phyloP scores from a whole-genome alignment of 2,888 invertebrate genomes.

The Drosophila infuscata region DNA sequence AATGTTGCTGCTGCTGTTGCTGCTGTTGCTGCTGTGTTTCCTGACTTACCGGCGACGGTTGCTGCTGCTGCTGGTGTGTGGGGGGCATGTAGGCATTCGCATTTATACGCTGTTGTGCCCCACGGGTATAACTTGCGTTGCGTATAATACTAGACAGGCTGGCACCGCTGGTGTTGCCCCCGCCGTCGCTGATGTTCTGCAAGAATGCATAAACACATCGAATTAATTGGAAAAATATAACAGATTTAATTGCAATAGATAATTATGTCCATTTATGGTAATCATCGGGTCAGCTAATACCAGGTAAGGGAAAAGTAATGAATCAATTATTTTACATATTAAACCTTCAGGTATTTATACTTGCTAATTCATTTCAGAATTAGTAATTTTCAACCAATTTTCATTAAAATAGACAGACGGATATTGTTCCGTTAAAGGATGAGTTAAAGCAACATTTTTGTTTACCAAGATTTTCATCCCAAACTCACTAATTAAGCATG shows the following conservation, averaged over 20 bases:
- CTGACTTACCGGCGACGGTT: conserved; percentile 45
- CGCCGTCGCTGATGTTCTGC: conserved; percentile 81
- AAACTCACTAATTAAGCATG: not conserved
- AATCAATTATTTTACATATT: not conserved
- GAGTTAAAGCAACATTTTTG: too few relatives aligned
- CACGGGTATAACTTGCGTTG: conserved; percentile 82
- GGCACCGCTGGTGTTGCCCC: conserved; percentile 76
- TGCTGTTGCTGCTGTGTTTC: conserved; percentile 72
- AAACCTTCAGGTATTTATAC: not conserved
- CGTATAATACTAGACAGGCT: conserved; percentile 83
- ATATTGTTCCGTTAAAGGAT: too few relatives aligned
- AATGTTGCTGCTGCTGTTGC: conserved; percentile 77
- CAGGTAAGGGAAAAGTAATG: not conserved
- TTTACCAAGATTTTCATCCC: too few relatives aligned
- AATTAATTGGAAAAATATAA: not conserved
- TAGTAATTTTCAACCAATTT: not conserved
- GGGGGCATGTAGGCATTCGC: conserved; percentile 77
- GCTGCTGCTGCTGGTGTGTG: conserved; percentile 59
- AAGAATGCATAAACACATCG: conserved; percentile 26
- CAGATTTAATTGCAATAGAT: not conserved
- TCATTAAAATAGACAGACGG: not conserved
- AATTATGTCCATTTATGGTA: not conserved
- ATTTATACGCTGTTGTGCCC: conserved; percentile 82
- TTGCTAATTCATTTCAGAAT: too few relatives aligned
- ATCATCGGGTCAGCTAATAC: too few relatives aligned